These are phyloP conservation scores for Lampris megalopsis DNA, from an alignment of 2,113 vertebrate genomes.

Conservation along the genomic window DNA sequence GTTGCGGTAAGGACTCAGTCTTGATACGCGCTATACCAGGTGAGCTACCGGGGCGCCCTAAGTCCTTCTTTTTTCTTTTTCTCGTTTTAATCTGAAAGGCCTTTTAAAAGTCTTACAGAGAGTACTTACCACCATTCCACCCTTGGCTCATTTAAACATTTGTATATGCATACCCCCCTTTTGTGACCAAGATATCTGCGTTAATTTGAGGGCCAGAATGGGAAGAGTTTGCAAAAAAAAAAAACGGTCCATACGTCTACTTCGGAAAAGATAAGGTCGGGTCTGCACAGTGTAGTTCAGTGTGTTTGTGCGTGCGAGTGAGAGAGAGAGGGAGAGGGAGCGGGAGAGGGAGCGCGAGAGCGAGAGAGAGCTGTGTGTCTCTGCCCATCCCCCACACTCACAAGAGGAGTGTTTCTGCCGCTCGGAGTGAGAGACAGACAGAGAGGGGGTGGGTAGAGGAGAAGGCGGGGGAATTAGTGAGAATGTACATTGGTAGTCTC, in stretches of 20 bases:
- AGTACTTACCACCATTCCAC: constrained; percentile 45
- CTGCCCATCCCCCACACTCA: constrained; percentile 85
- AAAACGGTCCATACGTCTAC: constrained; percentile 63
- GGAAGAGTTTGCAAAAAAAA: constrained; percentile 11
- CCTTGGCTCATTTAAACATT: constrained; percentile 49
- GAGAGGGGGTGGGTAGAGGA: constrained; percentile 72
- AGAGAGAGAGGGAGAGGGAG: no score
- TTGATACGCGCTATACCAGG: no score
- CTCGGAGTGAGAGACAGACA: constrained; percentile 77
- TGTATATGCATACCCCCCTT: constrained; percentile 28
- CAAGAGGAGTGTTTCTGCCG: constrained; percentile 82
- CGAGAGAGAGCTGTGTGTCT: constrained; percentile 69
- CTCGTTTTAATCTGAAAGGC: no score
- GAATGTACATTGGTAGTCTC: constrained; percentile 81
- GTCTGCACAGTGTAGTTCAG: constrained; percentile 65
- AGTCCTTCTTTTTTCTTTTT: no score
- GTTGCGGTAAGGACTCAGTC: no score
- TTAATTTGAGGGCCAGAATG: constrained; percentile 37
- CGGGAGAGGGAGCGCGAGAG: constrained; percentile 62
- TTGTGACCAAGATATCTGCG: constrained; percentile 21
- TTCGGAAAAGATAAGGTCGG: constrained; percentile 65
- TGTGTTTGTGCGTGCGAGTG: constrained; percentile 30
- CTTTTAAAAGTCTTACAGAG: not conserved
- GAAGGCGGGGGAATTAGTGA: constrained; percentile 65
- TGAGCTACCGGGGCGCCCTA: no score